Percentiles rank a stretch among this genome's conserved stretches.
Evolutionary conservation across 1,140 invertebrate species (phyloP).

Genomic region (Drosophila orena): DNA sequence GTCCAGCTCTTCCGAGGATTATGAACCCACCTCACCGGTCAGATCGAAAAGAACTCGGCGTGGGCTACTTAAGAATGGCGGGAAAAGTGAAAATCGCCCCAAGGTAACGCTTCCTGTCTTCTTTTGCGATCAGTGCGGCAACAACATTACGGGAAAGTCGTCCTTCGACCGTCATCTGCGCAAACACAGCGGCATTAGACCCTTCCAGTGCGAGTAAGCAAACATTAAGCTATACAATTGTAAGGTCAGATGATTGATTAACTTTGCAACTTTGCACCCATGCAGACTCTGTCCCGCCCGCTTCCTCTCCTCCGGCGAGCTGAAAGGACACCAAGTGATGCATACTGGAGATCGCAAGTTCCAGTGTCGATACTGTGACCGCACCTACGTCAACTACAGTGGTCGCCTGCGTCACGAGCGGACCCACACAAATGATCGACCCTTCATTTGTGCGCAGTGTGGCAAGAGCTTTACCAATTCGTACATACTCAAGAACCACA

Average conservation of each 20-base stretch:
- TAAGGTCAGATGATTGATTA: neutral
- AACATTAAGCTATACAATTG: neutral
- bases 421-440: constrained; percentile 87
- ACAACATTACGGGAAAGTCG: constrained; percentile 59
- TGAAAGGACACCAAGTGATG: constrained; percentile 74
- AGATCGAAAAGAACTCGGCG: constrained; percentile 14
- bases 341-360: constrained; percentile 70
- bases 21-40: constrained; percentile 1
- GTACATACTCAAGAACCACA: constrained; percentile 73
- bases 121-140: constrained; percentile 71
- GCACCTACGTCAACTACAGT: constrained; percentile 68
- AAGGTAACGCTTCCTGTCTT: constrained; percentile 56
- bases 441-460: constrained; percentile 86
- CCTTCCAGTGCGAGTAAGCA: constrained; percentile 70
- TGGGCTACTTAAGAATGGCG: constrained; percentile 7
- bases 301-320: constrained; percentile 70
- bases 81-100: constrained; percentile 26
- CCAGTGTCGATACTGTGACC: constrained; percentile 65
- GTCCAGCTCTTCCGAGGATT: constrained; percentile 7
- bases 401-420: constrained; percentile 74
- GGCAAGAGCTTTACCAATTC: constrained; percentile 87
- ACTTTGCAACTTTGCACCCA: neutral
- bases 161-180: constrained; percentile 70
- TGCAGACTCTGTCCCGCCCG: constrained; percentile 62
- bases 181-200: constrained; percentile 67